Base-by-base conservation (phyloP, 2,888 invertebrate species). In the Encarsia formosa region DNA sequence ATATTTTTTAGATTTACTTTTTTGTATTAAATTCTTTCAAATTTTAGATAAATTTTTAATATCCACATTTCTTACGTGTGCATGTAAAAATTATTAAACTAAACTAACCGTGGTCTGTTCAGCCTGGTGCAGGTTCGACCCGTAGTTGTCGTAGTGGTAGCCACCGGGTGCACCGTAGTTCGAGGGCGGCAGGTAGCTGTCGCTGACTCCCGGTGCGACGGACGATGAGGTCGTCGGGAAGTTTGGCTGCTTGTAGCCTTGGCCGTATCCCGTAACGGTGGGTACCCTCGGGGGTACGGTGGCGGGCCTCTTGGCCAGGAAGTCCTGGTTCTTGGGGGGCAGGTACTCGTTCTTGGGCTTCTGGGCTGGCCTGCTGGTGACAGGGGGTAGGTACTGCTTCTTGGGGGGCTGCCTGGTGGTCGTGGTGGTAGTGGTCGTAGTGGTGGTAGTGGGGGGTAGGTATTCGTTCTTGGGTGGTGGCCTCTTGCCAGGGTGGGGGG, bases 131-230 rank as follows among this genome's bases (percentile, higher is more conserved):
- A 24, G n/a, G 26, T 26, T 11, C 15, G 40, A 8, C 19, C 13
- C 20, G 22, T n/a, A 23, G 24, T 13, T 19, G 40, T 40, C 15
- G 24, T n/a, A n/a, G 37, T 8, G 11, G 37, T 35, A 6, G 23
- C 26, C 4, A 37, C 35, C 9, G 45, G 24, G 5, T n/a, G n/a
- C n/a, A n/a, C 24, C 13, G 8, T 31, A 16, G 24, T 34, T 37
- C 19, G 15, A 31, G 15, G 48, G 40, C 1, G 48, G 48, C 34
- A 48, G 29, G 40, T 48, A 48, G 22, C 23, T 20, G 40, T 20
- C 18, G n/a, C n/a, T n/a, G n/a, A n/a, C n/a, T n/a, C n/a, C n/a
- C n/a, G n/a, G n/a, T n/a, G n/a, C n/a, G n/a, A n/a, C n/a, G n/a
- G n/a, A n/a, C n/a, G n/a, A n/a, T n/a, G n/a, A n/a, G n/a, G n/a